phyloP scores from a whole-genome alignment of 2,888 invertebrate genomes.

The Carpatolechia fugitivella region DNA sequence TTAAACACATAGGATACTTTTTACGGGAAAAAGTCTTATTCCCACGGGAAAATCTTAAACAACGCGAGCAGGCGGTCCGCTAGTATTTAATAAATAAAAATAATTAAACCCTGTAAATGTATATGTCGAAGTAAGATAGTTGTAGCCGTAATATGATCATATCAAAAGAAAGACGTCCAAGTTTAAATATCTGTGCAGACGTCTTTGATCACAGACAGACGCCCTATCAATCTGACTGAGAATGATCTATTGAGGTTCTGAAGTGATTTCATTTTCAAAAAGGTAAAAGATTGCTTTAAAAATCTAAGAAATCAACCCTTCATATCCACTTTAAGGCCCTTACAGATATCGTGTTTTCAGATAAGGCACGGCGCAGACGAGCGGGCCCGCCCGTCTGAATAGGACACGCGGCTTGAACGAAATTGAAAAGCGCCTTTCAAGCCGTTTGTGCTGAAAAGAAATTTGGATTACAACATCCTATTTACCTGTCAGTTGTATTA shows the following conservation, averaged over 20 bases:
- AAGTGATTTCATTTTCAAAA: not conserved
- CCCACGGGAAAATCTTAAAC: no score
- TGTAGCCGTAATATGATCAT: no score
- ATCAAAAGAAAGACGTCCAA: no score
- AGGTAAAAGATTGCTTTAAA: not conserved
- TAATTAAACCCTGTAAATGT: no score
- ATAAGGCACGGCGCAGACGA: constrained; percentile 43
- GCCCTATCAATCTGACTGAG: not conserved
- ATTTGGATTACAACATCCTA: not conserved
- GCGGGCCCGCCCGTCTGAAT: constrained; percentile 25
- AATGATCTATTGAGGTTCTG: not conserved
- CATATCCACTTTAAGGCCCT: not conserved
- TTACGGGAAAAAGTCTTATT: no score
- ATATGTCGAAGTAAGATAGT: no score
- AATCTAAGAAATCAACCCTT: constrained; percentile 5
- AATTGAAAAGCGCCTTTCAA: constrained; percentile 10
- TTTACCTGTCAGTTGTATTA: not conserved
- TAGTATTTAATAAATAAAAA: no score
- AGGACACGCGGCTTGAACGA: constrained; percentile 11
- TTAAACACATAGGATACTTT: no score
- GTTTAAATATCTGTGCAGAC: no score
- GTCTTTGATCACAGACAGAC: no score
- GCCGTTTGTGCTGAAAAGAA: not conserved
- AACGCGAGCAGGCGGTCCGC: no score
- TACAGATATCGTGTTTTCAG: constrained; percentile 17